Conservation (phyloP, 2,888 invertebrate genomes). For the Ditylenchus weischeri region DNA sequence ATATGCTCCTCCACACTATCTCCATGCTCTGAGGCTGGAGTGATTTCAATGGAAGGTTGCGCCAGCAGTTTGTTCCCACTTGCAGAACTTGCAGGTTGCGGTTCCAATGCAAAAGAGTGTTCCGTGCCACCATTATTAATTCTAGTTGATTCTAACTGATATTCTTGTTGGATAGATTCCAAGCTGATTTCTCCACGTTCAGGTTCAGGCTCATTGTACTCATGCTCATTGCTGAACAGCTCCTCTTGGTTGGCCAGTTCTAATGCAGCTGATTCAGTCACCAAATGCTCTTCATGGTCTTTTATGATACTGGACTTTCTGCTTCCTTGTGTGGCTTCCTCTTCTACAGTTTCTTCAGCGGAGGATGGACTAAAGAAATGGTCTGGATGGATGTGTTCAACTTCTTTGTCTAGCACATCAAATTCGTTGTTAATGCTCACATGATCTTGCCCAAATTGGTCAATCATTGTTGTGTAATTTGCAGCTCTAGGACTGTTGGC, state of each 20-base stretch:
- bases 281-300: conserved; percentile 13
- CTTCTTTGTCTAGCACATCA: too few relatives aligned
- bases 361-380: conserved; percentile 1
- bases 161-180: background rate
- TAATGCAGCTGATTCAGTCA: conserved; percentile 2
- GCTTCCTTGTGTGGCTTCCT: background rate
- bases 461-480: too few relatives aligned
- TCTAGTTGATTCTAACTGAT: background rate
- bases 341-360: background rate
- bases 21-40: conserved; percentile 35
- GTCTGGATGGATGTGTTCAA: background rate
- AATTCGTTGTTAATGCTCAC: too few relatives aligned
- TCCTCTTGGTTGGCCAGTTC: conserved; percentile 11
- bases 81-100: background rate
- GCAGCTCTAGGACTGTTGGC: too few relatives aligned
- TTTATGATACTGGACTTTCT: conserved; percentile 2
- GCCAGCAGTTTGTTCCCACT: conserved; percentile 12
- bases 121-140: background rate
- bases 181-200: too few relatives aligned
- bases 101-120: background rate
- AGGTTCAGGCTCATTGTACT: conserved; percentile 11
- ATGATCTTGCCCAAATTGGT: too few relatives aligned
- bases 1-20: conserved; percentile 24
- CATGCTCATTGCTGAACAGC: conserved; percentile 4
- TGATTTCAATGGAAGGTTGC: conserved; percentile 39